Evolutionary conservation across 2,797 vertebrate genomes (phyloP).

Genomic region (Acrossocheilus wenchowensis): DNA sequence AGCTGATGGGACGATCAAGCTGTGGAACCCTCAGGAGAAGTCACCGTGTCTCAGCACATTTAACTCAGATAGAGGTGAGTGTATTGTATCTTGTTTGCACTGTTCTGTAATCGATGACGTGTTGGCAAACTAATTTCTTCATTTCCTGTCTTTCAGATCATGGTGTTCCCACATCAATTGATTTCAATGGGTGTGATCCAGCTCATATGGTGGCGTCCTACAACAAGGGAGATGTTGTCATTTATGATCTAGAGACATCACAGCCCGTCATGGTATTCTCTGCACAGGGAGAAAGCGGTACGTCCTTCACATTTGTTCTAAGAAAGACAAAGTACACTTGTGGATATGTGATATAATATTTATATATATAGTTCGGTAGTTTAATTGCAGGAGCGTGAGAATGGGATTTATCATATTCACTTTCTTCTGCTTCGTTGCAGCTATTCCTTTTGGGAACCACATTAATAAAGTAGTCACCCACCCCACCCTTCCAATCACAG

Average conservation of each 20-base stretch:
- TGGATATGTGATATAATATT: not conserved
- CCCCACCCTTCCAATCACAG: slow-evolving; percentile 95
- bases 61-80: slow-evolving; percentile 56
- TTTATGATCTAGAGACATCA: slow-evolving; percentile 96
- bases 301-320: slow-evolving; percentile 58
- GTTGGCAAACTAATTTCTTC: not conserved
- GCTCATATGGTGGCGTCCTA: slow-evolving; percentile 95
- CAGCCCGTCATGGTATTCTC: slow-evolving; percentile 89
- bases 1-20: slow-evolving; percentile 94
- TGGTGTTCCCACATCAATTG: slow-evolving; percentile 92
- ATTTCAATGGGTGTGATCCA: slow-evolving; percentile 96
- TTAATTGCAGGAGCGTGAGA: not conserved
- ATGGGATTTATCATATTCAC: not conserved
- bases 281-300: slow-evolving; percentile 89
- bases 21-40: slow-evolving; percentile 95
- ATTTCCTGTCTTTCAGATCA: slow-evolving; percentile 78
- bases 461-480: slow-evolving; percentile 98
- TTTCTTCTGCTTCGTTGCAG: slow-evolving; percentile 68
- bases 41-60: slow-evolving; percentile 88
- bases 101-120: not conserved
- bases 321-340: not conserved
- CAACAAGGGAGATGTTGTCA: slow-evolving; percentile 87
- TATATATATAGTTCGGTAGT: not conserved
- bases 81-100: not conserved
- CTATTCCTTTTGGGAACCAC: slow-evolving; percentile 85